Evolutionary conservation across 1,140 invertebrate genomes (phyloP).

Genomic region (Nebria ingens): DNA sequence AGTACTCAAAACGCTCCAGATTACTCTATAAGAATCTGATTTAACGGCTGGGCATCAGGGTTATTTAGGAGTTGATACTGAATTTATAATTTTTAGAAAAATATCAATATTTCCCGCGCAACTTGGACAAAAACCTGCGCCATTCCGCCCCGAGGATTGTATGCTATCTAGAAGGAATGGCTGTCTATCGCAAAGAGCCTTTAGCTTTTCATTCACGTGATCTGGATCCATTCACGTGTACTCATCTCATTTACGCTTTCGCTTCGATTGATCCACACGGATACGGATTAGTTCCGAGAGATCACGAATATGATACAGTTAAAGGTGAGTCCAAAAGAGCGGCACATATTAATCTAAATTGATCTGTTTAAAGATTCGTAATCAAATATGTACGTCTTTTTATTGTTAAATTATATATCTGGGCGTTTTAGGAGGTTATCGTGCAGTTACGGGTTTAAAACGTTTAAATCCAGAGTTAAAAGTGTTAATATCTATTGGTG

Average conservation of each 20-base stretch:
- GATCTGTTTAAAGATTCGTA: too few species aligned
- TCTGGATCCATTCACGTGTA: constrained; percentile 61
- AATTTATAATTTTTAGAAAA: too few species aligned
- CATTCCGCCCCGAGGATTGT: too few species aligned
- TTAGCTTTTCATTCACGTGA: constrained; percentile 52
- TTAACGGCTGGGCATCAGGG: too few species aligned
- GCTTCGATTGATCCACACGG: constrained; percentile 56
- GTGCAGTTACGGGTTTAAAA: constrained; percentile 40
- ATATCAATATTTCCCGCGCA: not conserved
- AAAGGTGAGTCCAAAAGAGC: constrained; percentile 35
- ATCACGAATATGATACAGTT: constrained; percentile 45
- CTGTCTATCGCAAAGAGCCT: constrained; percentile 53
- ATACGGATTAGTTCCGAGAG: constrained; percentile 44
- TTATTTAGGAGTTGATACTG: too few species aligned
- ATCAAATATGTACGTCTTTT: not conserved
- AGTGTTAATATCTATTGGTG: constrained; percentile 44
- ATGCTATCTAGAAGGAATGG: constrained; percentile 57
- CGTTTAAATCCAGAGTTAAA: constrained; percentile 38
- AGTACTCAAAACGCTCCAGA: too few species aligned
- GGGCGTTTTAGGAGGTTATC: constrained; percentile 42
- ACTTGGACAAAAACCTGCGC: constrained; percentile 24
- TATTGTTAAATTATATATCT: not conserved
- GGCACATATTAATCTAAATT: not conserved
- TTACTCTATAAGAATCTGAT: too few species aligned
- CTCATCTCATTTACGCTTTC: constrained; percentile 72